Base-by-base conservation (phyloP, 2,113 vertebrate species). In the Caranx melampygus region DNA sequence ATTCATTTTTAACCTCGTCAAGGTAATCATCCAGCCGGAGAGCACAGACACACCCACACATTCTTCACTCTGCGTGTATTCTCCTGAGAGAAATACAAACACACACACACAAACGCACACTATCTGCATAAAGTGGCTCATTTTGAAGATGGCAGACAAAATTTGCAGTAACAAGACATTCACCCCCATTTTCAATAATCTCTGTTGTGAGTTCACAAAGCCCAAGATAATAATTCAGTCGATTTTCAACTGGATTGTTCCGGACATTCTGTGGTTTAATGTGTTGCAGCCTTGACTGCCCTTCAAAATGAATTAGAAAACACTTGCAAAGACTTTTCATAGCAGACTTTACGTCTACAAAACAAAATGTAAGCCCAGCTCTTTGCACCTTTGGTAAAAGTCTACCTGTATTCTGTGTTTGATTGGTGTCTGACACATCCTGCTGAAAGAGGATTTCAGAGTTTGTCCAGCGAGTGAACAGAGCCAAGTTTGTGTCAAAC, bases 1-100 rank as follows among this genome's bases (percentile, higher is more conserved):
- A 40, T 72, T 88, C 58, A n/a, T 88, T 76, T 82, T 79, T 83
- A 68, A 75, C 78, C 86, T 87, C 51, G 59, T 73, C 76, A 80
- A 82, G 73, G 73, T 76, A 88, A 86, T 87, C 67, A 59, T 40
- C 65, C 51, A 72, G 73, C 66, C 4, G 26, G 45, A 40, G 54
- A 77, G 45, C 34, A 44, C 58, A 82, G 80, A 84, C 78, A 84
- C 79, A 57, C 76, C 83, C 82, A 83, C 77, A 51, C 45, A 3
- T 14, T 72, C 37, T 61, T 42, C 72, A 55, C 42, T 64, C 67
- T 26, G 79, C 49, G 81, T 79, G 73, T 71, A 60, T 79, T 75
- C 54, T 63, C 33, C 33, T 0, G 26, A 58, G 61, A 72, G 33
- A 21, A 6, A 33, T 45, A 0, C 42, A 69, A 3, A 71, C 44